Base-by-base conservation (phyloP, 2,888 invertebrate species). In the Bedellia somnulentella region DNA sequence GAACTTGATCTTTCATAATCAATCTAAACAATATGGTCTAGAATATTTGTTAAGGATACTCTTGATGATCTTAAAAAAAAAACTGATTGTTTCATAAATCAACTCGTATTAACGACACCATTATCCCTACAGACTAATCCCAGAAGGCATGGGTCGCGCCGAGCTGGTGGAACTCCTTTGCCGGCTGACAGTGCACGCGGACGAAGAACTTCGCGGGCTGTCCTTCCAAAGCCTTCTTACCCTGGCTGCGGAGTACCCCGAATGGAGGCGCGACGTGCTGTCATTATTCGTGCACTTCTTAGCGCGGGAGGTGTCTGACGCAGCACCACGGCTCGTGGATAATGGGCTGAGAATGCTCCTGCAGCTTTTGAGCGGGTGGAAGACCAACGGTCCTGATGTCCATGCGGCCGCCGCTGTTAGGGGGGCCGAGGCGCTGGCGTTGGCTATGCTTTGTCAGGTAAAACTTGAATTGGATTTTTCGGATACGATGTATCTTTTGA, bases 261-360 rank as follows among this genome's bases (percentile, higher is more conserved):
- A 95, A 49, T 99, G 98, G 98, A 79, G 98, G 43, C 94, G 95
- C 55, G 96, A 97, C 55, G 96, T 98, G 15, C 80, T 99, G 27
- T 83, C 84, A 73, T 93, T 95, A 4, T 93, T 96, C 60, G 92
- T 96, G 1, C 93, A 94, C 63, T 98, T 98, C 70, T 80, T 97
- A 23, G 88, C 92, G 24, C 86, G 92, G 49, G 97, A 97, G 63
- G 91, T 98, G 2, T 68, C 86, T 59, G 96, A 96, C 56, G 91
- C 91, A 0, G 89, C 88, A 30, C 89, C 92, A 0, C 87, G 89
- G 48, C 78, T 98, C 28, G 80, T 99, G 29, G 99, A 99, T 61
- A 93, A 93, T 49, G 92, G 95, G 5, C 81, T 97, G 10, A 82
- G 96, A 24, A 91, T 98, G 85, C 67, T 99, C 34, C 78, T 94